Evolutionary conservation across 1,140 invertebrate species (phyloP).

Genomic region (Drosophila parabipectinata): DNA sequence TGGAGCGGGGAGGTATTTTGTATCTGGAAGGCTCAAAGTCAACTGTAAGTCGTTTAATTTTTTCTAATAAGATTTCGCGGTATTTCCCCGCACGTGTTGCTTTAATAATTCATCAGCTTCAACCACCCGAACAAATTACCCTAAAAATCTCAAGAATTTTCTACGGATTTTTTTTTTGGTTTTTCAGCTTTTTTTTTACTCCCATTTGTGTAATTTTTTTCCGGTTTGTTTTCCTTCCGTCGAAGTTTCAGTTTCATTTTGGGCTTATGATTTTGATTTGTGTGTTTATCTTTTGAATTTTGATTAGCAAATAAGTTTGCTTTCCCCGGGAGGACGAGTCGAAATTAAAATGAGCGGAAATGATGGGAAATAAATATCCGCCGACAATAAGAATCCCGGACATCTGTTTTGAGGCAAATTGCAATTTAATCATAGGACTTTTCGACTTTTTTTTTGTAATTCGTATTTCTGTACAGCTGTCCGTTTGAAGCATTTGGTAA

Average conservation of each 20-base stretch:
- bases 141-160: conserved; percentile 62
- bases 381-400: conserved; percentile 36
- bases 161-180: conserved; percentile 34
- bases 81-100: conserved; percentile 72
- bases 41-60: conserved; percentile 67
- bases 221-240: conserved; percentile 15
- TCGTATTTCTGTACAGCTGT: conserved; percentile 62
- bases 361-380: conserved; percentile 65
- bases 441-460: conserved; percentile 29
- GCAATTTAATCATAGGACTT: conserved; percentile 62
- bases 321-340: neutral
- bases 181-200: conserved; percentile 21
- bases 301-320: conserved; percentile 50
- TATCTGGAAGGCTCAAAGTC: conserved; percentile 36
- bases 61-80: conserved; percentile 76
- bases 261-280: conserved; percentile 72
- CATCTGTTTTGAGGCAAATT: conserved; percentile 53
- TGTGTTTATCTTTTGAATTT: conserved; percentile 77
- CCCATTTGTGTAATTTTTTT: conserved; percentile 34
- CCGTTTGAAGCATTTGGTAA: conserved; percentile 70
- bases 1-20: neutral
- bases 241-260: conserved; percentile 60
- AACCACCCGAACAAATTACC: conserved; percentile 48
- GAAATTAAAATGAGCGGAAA: conserved; percentile 73
- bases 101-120: conserved; percentile 54